Base-by-base conservation (phyloP, 37 sponge, comb jelly and placozoan genomes). In the Diacarnus erythraeanus region DNA sequence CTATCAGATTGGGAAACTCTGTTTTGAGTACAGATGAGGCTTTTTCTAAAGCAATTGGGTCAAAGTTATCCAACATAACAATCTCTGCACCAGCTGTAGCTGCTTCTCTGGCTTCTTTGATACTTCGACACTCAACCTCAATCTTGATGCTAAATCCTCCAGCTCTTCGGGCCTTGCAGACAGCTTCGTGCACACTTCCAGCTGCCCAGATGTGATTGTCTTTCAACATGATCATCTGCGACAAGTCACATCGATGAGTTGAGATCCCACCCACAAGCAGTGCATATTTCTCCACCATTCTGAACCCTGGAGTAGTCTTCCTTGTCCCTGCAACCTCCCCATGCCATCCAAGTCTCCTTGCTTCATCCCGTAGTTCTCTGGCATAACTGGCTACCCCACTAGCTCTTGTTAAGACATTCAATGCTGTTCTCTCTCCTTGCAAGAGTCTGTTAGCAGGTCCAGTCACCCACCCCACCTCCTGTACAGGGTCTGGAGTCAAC, bases 151-250 rank as follows among this genome's bases (percentile, higher is more conserved):
- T 86, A 56, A 97, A 97, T 5, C 95, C 95, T 42, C 84, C 90
- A 1, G 86, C 92, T 65, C 78, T 72, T 22, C 97, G 69, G 1
- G 97, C 96, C 40, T 70, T 79, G n/a, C 78, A 22, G 30, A 97
- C 93, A 9, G 97, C 97, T 2, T 72, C 29, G 15, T 38, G 54
- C 35, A 97, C 78, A 37, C 85, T 79, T 17, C 97, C 97, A 56
- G 85, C 81, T 64, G 84, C 86, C 97, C 97, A 97, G 20, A 97
- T 92, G 70, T 97, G 97, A 83, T 97, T 97, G 60, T 97, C 97
- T 41, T 97, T 97, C 57, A 97, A 68, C 97, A 97, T 97, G 4
- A 97, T 61, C 97, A 97, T 94, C 31, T 92, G 92, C 2, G 93
- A 92, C 34, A 97, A 86, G 68, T 97, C 95, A 67, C 87, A 89